phyloP scores from a whole-genome alignment of 2,888 invertebrate species.

The Orthosia gracilis region DNA sequence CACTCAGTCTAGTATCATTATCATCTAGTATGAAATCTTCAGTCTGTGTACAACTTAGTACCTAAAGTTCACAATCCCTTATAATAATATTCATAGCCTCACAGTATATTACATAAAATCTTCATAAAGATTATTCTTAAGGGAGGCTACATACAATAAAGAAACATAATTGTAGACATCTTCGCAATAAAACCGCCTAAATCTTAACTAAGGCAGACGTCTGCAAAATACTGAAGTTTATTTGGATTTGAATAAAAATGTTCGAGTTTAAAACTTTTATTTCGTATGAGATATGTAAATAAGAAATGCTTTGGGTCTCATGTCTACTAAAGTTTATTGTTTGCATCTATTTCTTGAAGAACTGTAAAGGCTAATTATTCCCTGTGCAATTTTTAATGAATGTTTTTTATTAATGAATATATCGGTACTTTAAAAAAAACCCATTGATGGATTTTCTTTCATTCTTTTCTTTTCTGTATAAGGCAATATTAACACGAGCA shows the following conservation, averaged over 20 bases:
- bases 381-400: background rate
- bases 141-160: conserved; percentile 11
- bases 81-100: conserved; percentile 21
- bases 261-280: conserved; percentile 13
- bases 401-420: no score
- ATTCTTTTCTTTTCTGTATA: background rate
- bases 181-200: conserved; percentile 25
- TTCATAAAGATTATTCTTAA: conserved; percentile 17
- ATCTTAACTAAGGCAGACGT: conserved; percentile 12
- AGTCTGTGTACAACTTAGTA: background rate
- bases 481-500: background rate
- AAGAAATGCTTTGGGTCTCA: conserved; percentile 6
- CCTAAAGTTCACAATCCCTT: conserved; percentile 3
- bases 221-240: conserved; percentile 26
- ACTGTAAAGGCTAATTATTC: conserved; percentile 2
- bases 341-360: conserved; percentile 18
- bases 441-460: background rate
- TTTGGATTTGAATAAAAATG: conserved; percentile 22
- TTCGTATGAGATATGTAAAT: conserved; percentile 18
- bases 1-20: background rate
- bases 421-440: no score
- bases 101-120: conserved; percentile 6
- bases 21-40: background rate
- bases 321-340: background rate
- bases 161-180: conserved; percentile 16